Percentiles rank a stretch among this genome's conserved stretches.
Conservation (phyloP, 1,140 invertebrate species). For the Holotrichia oblita region DNA sequence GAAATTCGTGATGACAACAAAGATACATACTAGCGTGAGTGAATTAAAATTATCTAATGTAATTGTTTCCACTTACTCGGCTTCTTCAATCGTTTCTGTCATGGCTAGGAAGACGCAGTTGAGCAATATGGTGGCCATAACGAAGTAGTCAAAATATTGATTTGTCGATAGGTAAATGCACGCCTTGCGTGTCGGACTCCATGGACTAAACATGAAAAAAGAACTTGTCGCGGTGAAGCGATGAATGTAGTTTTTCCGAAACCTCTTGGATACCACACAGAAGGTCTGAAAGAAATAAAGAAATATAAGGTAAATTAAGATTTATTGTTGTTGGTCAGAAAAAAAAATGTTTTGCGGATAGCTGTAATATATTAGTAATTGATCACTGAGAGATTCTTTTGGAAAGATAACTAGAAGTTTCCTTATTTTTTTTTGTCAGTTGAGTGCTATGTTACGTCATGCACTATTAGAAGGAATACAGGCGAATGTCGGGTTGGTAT, state of each 20-base stretch:
- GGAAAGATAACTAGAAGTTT: neutral
- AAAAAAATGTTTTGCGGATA: neutral
- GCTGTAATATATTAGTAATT: neutral
- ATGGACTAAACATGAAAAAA: constrained; percentile 91
- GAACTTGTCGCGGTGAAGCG: constrained; percentile 92
- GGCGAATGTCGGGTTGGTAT: too few species aligned
- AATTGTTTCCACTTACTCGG: constrained; percentile 80
- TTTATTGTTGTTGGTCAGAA: neutral
- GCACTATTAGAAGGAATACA: too few species aligned
- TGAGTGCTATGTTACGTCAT: too few species aligned
- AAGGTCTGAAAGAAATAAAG: constrained; percentile 82
- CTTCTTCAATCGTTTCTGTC: constrained; percentile 90
- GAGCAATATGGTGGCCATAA: constrained; percentile 94
- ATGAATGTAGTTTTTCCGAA: constrained; percentile 94
- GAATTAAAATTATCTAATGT: constrained; percentile 39
- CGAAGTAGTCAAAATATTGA: constrained; percentile 95
- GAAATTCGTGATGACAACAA: neutral
- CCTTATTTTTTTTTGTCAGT: too few species aligned
- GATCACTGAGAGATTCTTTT: neutral
- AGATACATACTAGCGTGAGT: neutral
- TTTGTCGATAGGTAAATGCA: constrained; percentile 92
- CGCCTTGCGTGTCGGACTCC: constrained; percentile 84
- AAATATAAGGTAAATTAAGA: constrained; percentile 6
- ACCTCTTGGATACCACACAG: constrained; percentile 93
- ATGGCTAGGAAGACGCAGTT: constrained; percentile 98